Evolutionary conservation across 2,113 vertebrate genomes (phyloP).

Genomic region (Plestiodon gilberti): DNA sequence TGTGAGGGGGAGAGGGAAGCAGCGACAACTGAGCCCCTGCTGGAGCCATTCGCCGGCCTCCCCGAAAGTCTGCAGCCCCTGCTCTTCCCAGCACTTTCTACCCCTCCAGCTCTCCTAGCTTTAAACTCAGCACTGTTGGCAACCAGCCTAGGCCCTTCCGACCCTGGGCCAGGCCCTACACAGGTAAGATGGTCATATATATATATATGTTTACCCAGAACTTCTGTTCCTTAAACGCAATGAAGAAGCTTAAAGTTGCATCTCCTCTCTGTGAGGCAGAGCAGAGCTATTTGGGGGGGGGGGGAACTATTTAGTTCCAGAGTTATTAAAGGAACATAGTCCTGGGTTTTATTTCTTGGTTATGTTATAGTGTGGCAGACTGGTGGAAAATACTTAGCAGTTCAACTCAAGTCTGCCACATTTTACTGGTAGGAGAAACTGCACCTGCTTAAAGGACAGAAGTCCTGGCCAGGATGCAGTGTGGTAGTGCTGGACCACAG

Average conservation of each 20-base stretch:
- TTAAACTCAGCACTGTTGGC: conserved; percentile 84
- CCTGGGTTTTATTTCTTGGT: background rate
- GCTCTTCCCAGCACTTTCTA: conserved; percentile 76
- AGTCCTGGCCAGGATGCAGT: background rate
- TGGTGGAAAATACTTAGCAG: background rate
- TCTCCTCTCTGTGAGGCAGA: background rate
- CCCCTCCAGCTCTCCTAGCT: conserved; percentile 81
- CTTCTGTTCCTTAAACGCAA: background rate
- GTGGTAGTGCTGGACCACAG: no score
- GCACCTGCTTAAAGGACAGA: background rate
- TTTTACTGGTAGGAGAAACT: background rate
- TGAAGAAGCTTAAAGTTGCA: background rate
- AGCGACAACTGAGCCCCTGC: conserved; percentile 66
- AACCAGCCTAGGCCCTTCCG: conserved; percentile 80
- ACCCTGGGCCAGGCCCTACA: conserved; percentile 41
- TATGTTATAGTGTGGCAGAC: background rate
- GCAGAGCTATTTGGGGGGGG: background rate
- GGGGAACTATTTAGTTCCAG: background rate
- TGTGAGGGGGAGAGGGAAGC: conserved; percentile 65
- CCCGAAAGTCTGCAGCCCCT: conserved; percentile 72
- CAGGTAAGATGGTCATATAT: conserved; percentile 39
- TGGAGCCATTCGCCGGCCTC: conserved; percentile 81
- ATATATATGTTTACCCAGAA: background rate
- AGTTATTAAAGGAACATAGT: background rate
- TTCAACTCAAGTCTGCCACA: background rate